Evolutionary conservation across 2,113 vertebrate genomes (phyloP).

Genomic region (Sylvietta virens): DNA sequence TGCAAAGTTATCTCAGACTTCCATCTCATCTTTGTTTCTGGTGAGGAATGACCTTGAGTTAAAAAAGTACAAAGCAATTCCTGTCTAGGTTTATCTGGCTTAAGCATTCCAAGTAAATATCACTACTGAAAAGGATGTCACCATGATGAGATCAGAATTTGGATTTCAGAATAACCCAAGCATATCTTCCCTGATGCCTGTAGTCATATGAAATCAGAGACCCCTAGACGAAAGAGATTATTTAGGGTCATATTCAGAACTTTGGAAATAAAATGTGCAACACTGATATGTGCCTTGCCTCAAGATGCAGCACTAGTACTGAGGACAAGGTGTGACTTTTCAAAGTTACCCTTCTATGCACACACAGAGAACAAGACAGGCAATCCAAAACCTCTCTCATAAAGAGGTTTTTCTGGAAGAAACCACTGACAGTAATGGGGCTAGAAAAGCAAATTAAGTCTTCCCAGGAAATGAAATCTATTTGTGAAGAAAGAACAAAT

Average conservation of each 20-base stretch:
- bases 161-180: not conserved
- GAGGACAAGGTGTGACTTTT: not conserved
- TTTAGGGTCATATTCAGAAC: not conserved
- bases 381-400: not conserved
- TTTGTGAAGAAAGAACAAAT: not conserved
- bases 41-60: not conserved
- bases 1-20: not conserved
- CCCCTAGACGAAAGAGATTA: not conserved
- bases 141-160: not conserved
- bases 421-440: not conserved
- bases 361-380: not conserved
- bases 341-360: not conserved
- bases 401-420: not conserved
- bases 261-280: not conserved
- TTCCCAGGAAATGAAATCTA: not conserved
- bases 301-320: not conserved
- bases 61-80: not conserved
- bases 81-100: not conserved
- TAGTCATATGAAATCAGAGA: not conserved
- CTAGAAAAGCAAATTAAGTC: not conserved
- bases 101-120: not conserved
- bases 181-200: not conserved
- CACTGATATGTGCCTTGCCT: not conserved
- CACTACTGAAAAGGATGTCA: not conserved
- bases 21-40: not conserved